Evolutionary conservation across 2,888 invertebrate genomes (phyloP).

Genomic region (Cancer borealis): DNA sequence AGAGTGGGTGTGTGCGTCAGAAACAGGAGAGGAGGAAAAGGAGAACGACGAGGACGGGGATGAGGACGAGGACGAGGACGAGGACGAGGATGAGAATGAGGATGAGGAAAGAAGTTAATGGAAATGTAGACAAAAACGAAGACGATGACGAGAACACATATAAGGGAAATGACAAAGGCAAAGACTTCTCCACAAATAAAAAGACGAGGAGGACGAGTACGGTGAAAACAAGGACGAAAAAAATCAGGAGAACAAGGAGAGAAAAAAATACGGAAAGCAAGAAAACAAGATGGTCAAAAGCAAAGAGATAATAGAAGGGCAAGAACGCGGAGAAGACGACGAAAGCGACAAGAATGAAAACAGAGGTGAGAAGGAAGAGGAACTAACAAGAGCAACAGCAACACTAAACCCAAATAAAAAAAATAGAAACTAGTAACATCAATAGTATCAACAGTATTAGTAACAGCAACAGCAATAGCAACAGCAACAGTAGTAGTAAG

Average conservation of each 20-base stretch:
- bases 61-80: not conserved
- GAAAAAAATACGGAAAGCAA: not conserved
- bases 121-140: not conserved
- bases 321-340: not conserved
- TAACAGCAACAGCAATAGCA: not conserved
- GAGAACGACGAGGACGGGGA: not conserved
- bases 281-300: not conserved
- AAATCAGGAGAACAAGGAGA: not conserved
- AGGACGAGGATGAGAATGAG: not conserved
- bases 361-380: not conserved
- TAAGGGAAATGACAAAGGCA: not conserved
- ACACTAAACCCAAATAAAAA: not conserved
- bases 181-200: not conserved
- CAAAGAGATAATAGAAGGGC: not conserved
- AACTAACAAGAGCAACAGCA: not conserved
- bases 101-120: not conserved
- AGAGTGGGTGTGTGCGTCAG: not conserved
- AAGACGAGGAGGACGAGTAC: not conserved
- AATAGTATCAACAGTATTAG: not conserved
- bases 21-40: not conserved
- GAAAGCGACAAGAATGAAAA: not conserved
- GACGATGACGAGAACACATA: not conserved
- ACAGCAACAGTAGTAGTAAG: not conserved
- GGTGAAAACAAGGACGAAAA: not conserved
- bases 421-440: not conserved